Evolutionary conservation across 2,888 invertebrate genomes (phyloP).

Genomic region (Pocota personata): DNA sequence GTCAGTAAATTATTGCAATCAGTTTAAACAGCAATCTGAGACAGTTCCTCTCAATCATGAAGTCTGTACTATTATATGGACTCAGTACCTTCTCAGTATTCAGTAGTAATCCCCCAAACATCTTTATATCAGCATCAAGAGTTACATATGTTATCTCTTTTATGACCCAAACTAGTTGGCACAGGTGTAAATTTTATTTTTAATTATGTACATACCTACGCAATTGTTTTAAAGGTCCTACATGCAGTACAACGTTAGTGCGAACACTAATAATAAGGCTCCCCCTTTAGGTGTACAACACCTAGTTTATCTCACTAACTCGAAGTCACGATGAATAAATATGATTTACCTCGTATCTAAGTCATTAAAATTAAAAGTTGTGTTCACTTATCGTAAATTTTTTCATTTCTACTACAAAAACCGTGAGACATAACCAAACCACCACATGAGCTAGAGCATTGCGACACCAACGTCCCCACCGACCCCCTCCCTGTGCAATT

Average conservation of each 20-base stretch:
- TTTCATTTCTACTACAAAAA: slow-evolving; percentile 8
- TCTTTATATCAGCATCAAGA: too few species aligned
- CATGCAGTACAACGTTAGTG: slow-evolving; percentile 16
- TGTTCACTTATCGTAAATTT: slow-evolving; percentile 44
- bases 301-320: slow-evolving; percentile 15
- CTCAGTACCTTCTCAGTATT: too few species aligned
- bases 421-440: slow-evolving; percentile 37
- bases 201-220: too few species aligned
- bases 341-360: slow-evolving; percentile 18
- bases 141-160: too few species aligned
- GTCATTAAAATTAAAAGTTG: slow-evolving; percentile 52
- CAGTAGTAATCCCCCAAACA: too few species aligned
- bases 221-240: background rate
- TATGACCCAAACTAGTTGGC: too few species aligned
- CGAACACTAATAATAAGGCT: slow-evolving; percentile 34
- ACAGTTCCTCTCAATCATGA: too few species aligned
- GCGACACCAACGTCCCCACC: background rate
- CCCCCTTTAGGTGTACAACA: background rate
- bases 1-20: too few species aligned
- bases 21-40: too few species aligned
- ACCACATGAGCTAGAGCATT: background rate
- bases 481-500: slow-evolving; percentile 25
- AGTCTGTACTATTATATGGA: too few species aligned
- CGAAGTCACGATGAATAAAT: slow-evolving; percentile 28
- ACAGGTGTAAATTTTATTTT: too few species aligned